Base-by-base conservation (phyloP, 2,113 vertebrate genomes). In the Steatornis caripensis region DNA sequence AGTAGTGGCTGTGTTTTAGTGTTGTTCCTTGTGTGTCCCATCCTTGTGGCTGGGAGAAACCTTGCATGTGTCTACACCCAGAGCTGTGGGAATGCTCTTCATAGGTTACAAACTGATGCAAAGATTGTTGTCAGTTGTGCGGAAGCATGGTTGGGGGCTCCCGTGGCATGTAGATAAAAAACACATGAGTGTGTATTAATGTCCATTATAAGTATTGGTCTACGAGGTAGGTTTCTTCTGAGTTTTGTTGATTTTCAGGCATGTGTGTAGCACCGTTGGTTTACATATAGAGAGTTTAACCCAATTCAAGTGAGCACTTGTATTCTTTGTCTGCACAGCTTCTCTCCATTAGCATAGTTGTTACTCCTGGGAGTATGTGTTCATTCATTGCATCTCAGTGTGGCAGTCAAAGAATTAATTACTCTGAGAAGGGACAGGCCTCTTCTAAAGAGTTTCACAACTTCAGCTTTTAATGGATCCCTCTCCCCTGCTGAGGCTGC, bases 381-480 rank as follows among this genome's bases (percentile, higher is more conserved):
- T 96, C 96, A 97, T 98, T 97, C 96, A 96, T 43, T 43, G 75
- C 88, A 39, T 84, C 96, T 75, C 97, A 71, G 92, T 20, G 96
- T 89, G 94, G 93, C 93, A 97, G 90, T 94, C 98, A 95, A 97
- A 96, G 96, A 98, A 97, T 98, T 97, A 98, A 98, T 98, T 98
- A 98, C 97, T 96, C 90, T 23, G 93, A 96, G 97, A 95, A 96
- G 95, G 97, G 97, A 92, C 93, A 65, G 95, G 93, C 82, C 83
- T 94, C 95, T 93, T 96, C 15, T 81, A 80, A 97, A 95, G 95
- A 96, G 97, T 97, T 97, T 97, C 97, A 93, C 98, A 96, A 97
- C 90, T 97, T 57, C 65, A 93, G 92, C 95, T 89, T 92, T 98
- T 89, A 95, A 95, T 94, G 71, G 92, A 69, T 93, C 66, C 24